Evolutionary conservation across 2,888 invertebrate species (phyloP).

Genomic region (Chymomyza amoena): DNA sequence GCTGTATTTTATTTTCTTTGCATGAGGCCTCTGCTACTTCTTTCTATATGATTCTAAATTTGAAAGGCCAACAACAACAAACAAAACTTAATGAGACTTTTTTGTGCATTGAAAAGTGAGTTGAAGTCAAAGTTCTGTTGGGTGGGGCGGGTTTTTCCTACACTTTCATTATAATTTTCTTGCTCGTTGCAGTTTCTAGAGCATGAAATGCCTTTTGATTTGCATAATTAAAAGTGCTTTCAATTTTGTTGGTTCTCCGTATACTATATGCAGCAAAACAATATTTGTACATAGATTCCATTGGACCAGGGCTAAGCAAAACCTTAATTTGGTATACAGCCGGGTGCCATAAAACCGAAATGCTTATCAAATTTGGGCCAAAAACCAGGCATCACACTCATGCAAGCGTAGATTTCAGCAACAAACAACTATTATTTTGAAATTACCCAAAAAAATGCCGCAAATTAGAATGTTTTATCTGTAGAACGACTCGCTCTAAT

Average conservation of each 20-base stretch:
- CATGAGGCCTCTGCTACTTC: constrained; percentile 18
- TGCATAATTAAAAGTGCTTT: constrained; percentile 63
- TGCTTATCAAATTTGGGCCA: neutral
- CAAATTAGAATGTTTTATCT: neutral
- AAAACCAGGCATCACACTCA: neutral
- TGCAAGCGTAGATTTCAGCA: neutral
- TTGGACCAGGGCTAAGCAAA: constrained; percentile 6
- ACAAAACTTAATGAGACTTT: constrained; percentile 65
- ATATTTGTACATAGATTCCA: constrained; percentile 21
- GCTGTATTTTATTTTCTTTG: constrained; percentile 31
- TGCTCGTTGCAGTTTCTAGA: constrained; percentile 57
- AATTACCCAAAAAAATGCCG: constrained; percentile 1
- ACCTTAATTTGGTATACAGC: constrained; percentile 1
- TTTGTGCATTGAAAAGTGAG: constrained; percentile 47
- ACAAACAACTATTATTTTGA: neutral
- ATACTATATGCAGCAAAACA: neutral
- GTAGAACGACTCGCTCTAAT: neutral
- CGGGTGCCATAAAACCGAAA: constrained; percentile 1
- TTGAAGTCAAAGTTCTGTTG: constrained; percentile 29
- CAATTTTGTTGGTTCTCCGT: constrained; percentile 18
- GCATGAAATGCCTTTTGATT: constrained; percentile 63
- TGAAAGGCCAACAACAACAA: constrained; percentile 56
- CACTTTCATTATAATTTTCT: constrained; percentile 65
- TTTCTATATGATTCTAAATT: constrained; percentile 58
- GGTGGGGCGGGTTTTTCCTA: constrained; percentile 7